phyloP scores from a whole-genome alignment of 2,113 vertebrate genomes.

The Bufo gargarizans region DNA sequence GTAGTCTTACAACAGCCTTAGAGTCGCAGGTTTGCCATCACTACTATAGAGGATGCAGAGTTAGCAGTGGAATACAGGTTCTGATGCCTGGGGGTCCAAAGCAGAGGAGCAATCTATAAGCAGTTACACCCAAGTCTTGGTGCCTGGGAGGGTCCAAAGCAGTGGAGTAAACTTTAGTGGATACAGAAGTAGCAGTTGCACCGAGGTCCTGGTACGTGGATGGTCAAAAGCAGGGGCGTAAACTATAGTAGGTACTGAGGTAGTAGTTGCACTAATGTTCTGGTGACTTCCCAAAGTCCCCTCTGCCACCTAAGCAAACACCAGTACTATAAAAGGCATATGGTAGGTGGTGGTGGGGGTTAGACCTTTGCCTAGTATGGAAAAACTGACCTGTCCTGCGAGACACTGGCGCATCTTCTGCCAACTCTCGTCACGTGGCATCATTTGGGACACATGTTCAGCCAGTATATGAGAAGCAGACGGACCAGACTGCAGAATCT shows the following conservation, averaged over 20 bases:
- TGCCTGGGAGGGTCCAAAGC: not conserved
- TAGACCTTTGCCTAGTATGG: too few relatives aligned
- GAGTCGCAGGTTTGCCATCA: too few relatives aligned
- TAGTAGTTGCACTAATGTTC: not conserved
- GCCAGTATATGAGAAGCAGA: conserved; percentile 67
- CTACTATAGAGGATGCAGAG: not conserved
- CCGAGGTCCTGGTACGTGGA: not conserved
- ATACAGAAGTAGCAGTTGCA: not conserved
- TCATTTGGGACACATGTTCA: conserved; percentile 74
- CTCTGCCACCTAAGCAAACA: not conserved
- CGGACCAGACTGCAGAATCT: conserved; percentile 72
- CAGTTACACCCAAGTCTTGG: not conserved
- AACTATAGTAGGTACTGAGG: not conserved
- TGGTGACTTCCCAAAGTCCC: not conserved
- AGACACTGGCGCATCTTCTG: conserved; percentile 77
- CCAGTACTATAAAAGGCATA: too few relatives aligned
- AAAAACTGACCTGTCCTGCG: conserved; percentile 78
- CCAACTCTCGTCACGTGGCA: conserved; percentile 81
- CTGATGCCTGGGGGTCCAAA: not conserved
- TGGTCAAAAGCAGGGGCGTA: too few relatives aligned
- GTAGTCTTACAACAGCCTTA: too few relatives aligned
- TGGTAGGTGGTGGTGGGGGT: too few relatives aligned
- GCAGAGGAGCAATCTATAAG: not conserved
- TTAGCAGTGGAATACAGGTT: not conserved
- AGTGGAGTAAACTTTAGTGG: not conserved